Base-by-base conservation (phyloP, 1,140 invertebrate genomes). In the Apis laboriosa region DNA sequence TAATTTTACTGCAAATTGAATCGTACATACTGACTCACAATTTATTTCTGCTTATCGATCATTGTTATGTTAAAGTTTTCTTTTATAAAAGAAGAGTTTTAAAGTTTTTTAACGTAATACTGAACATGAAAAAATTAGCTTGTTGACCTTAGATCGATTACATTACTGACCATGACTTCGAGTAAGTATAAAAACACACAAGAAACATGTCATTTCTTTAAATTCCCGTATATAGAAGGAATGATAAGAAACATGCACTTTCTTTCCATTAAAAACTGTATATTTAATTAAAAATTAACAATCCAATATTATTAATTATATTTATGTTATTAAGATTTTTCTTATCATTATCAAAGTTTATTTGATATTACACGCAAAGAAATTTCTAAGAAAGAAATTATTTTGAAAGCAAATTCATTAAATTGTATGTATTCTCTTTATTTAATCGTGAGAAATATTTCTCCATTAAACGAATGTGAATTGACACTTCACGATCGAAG, bases 131-230 rank as follows among this genome's bases (percentile, higher is more conserved):
- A 66, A 75, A 75, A 34, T 28, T n/a, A 68, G 19, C n/a, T 53
- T 13, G 34, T 15, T 11, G 1, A 5, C 7, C 55, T 75, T 21
- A 76, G 34, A 73, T 86, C 78, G 79, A 86, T 82, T 24, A 15
- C 34, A 4, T 34, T 4, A 21, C 43, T 74, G 79, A 55, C 79
- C 84, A 43, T 86, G 84, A 86, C 51, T 83, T 19, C 60, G 12
- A 24, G 9, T 9, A 55, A 3, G 28, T 55, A 63, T 73, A 64
- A n/a, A 1, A 19, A 0, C 21, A 1, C 24, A 13, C 17, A 19
- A 13, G 67, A 77, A n/a, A 17, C 49, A 13, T 8, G 19, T 21
- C 21, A 60, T 5, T 75, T 64, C 53, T 9, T 75, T 49, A 71
- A 55, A 11, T 80, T 51, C 58, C n/a, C 5, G 34, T 21, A n/a